These are phyloP conservation scores for Pachydiplax longipennis DNA, from an alignment of 2,888 invertebrate species.

Conservation along the genomic window DNA sequence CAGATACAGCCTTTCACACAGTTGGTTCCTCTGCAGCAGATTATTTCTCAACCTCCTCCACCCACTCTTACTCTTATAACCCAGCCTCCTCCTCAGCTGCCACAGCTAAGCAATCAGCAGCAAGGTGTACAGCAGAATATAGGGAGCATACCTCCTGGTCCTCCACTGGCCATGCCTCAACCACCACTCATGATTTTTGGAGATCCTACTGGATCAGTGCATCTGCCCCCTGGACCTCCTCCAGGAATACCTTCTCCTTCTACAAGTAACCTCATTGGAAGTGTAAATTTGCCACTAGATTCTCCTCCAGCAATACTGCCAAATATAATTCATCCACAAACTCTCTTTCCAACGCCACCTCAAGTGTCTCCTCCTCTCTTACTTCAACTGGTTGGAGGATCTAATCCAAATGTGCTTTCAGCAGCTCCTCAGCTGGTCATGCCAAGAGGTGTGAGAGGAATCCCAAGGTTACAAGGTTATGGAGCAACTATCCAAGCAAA, in stretches of 20 bases:
- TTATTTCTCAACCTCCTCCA: slow-evolving; percentile 59
- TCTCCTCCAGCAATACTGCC: slow-evolving; percentile 64
- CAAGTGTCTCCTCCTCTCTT: slow-evolving; percentile 61
- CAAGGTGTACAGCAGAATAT: slow-evolving; percentile 16
- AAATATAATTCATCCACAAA: slow-evolving; percentile 52
- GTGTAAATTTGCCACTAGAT: slow-evolving; percentile 71
- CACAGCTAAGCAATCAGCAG: slow-evolving; percentile 55
- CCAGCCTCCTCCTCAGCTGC: slow-evolving; percentile 64
- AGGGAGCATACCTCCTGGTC: background rate
- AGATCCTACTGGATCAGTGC: slow-evolving; percentile 60
- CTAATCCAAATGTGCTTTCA: slow-evolving; percentile 74
- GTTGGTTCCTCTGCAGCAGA: slow-evolving; percentile 47
- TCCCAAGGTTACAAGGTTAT: background rate
- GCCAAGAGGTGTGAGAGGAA: slow-evolving; percentile 56
- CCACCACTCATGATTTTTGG: slow-evolving; percentile 64
- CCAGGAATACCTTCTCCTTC: slow-evolving; percentile 62
- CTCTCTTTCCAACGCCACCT: slow-evolving; percentile 55
- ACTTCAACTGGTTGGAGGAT: slow-evolving; percentile 49
- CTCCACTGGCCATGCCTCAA: slow-evolving; percentile 51
- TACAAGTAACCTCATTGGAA: slow-evolving; percentile 63
- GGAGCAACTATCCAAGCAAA: slow-evolving; percentile 91
- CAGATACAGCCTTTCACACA: background rate
- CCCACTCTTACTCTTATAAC: slow-evolving; percentile 62
- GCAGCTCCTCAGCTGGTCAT: slow-evolving; percentile 84
- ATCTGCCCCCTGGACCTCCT: slow-evolving; percentile 67